Evolutionary conservation across 2,797 vertebrate genomes (phyloP).

Genomic region (Acipenser transmontanus): DNA sequence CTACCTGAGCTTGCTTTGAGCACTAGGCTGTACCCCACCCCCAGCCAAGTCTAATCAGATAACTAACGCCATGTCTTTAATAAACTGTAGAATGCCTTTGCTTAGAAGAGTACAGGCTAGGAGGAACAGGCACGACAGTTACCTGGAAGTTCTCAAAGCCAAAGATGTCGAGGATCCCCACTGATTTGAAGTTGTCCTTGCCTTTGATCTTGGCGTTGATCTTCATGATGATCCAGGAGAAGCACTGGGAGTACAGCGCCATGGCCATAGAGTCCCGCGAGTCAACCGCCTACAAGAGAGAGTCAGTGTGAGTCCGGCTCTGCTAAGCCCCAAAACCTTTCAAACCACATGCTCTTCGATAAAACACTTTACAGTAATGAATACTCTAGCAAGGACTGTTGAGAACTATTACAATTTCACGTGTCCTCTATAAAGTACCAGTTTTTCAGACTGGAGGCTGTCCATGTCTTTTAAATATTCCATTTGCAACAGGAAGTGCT

Average conservation of each 20-base stretch:
- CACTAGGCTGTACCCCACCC: no score
- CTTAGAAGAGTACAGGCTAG: no score
- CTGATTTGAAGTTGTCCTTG: slow-evolving; percentile 86
- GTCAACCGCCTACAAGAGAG: slow-evolving; percentile 67
- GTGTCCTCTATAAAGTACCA: no score
- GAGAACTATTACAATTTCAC: no score
- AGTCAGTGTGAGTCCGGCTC: slow-evolving; percentile 18
- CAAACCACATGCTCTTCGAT: background rate
- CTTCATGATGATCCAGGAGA: slow-evolving; percentile 83
- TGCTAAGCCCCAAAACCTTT: background rate
- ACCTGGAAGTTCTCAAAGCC: slow-evolving; percentile 93
- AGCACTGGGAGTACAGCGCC: slow-evolving; percentile 86
- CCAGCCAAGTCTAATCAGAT: no score
- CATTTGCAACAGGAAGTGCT: no score
- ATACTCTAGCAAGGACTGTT: no score
- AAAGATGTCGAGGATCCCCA: slow-evolving; percentile 88
- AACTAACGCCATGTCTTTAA: no score
- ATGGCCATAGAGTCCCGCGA: slow-evolving; percentile 83
- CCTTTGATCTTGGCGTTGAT: slow-evolving; percentile 85
- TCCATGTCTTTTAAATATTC: no score
- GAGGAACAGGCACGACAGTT: slow-evolving; percentile 5
- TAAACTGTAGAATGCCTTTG: no score
- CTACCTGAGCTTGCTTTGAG: no score
- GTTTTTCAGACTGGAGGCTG: no score
- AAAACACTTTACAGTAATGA: background rate